Percentiles rank a stretch among this genome's conserved stretches.
phyloP scores from a whole-genome alignment of 2,888 invertebrate genomes.

The Pseudoips prasinana region DNA sequence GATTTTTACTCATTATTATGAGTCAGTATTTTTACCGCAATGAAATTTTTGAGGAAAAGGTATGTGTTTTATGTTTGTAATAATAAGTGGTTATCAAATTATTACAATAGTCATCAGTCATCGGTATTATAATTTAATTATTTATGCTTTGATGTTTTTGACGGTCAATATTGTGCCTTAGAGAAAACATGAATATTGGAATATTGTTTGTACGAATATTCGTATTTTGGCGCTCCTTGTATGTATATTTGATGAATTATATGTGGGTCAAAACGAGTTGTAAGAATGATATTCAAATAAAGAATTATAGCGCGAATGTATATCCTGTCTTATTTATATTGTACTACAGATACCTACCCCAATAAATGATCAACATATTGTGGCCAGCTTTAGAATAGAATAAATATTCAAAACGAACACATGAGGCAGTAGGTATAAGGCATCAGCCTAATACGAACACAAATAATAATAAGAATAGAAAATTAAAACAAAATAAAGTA shows the following conservation, averaged over 20 bases:
- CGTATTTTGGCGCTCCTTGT: constrained; percentile 23
- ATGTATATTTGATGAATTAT: constrained; percentile 38
- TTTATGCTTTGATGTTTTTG: too few species aligned
- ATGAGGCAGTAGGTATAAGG: too few species aligned
- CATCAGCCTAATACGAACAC: too few species aligned
- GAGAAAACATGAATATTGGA: constrained; percentile 11
- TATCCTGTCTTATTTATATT: constrained; percentile 4
- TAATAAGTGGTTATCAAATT: too few species aligned
- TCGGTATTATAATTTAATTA: too few species aligned
- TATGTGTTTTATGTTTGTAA: too few species aligned
- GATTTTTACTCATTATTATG: constrained; percentile 18
- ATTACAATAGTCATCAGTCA: too few species aligned
- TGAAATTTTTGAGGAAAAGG: constrained; percentile 1
- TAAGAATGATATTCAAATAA: constrained; percentile 31
- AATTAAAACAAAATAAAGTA: too few species aligned
- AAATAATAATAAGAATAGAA: too few species aligned
- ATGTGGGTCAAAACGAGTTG: constrained; percentile 29
- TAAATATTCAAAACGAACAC: too few species aligned
- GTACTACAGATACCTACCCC: neutral
- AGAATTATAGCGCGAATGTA: constrained; percentile 26
- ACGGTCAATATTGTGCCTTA: constrained; percentile 9
- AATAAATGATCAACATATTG: constrained; percentile 6
- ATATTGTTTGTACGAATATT: constrained; percentile 8
- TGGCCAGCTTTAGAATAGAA: too few species aligned
- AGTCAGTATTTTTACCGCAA: constrained; percentile 6